A percentile compares a stretch with the other conserved stretches of the same genome.
Evolutionary conservation across 2,797 vertebrate genomes (phyloP).

Genomic region (Petrocephalus sullivani): DNA sequence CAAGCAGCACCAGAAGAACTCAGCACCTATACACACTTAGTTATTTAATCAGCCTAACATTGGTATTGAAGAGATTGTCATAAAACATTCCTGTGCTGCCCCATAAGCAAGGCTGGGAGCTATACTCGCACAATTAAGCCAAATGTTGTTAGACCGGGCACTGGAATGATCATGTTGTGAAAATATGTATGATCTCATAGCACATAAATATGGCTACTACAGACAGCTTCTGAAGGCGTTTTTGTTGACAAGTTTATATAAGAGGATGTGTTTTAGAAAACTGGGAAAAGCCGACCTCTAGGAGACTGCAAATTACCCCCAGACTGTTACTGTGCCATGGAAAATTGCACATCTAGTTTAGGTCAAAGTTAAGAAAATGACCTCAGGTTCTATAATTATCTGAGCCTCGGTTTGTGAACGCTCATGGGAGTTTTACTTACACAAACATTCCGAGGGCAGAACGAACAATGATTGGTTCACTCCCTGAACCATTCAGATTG

Average conservation of each 20-base stretch:
- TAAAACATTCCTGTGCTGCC: neutral
- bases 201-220: neutral
- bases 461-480: too few relatives aligned
- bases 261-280: neutral
- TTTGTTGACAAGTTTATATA: neutral
- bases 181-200: neutral
- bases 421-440: too few relatives aligned
- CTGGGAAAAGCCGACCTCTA: neutral
- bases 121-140: neutral
- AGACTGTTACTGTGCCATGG: neutral
- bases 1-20: neutral
- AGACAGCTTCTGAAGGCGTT: neutral
- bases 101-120: neutral
- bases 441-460: too few relatives aligned
- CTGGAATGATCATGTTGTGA: neutral
- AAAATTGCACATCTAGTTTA: neutral
- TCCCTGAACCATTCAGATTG: too few relatives aligned
- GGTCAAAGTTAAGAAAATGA: neutral
- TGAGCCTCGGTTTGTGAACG: neutral
- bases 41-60: neutral
- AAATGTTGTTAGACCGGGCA: neutral
- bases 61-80: neutral
- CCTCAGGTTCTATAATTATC: neutral
- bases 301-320: neutral
- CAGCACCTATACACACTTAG: neutral